phyloP scores from a whole-genome alignment of 2,797 vertebrate genomes.

The Enteromius anoplus region DNA sequence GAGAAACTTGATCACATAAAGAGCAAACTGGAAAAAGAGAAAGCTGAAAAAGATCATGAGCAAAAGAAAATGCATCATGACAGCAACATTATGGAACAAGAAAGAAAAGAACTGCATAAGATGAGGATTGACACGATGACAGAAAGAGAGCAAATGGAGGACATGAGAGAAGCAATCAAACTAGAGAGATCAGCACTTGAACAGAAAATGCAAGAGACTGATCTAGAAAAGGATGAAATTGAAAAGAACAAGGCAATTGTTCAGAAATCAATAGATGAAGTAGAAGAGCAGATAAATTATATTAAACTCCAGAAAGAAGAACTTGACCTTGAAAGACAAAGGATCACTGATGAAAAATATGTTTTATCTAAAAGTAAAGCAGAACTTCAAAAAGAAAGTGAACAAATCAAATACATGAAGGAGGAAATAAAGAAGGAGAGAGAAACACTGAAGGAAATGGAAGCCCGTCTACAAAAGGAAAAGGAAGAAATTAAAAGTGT shows the following conservation, averaged over 20 bases:
- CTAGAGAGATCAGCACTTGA: conserved; percentile 15
- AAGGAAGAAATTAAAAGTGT: not conserved
- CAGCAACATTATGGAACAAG: not conserved
- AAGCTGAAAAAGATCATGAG: conserved; percentile 1
- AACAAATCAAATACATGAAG: not conserved
- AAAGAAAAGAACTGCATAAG: not conserved
- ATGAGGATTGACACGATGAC: not conserved
- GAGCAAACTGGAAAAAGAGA: not conserved
- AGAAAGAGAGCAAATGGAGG: not conserved
- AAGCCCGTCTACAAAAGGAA: not conserved
- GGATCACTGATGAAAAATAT: not conserved
- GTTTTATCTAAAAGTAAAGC: not conserved
- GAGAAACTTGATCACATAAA: not conserved
- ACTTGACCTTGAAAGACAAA: not conserved
- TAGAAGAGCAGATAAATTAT: conserved; percentile 3
- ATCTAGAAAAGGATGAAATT: not conserved
- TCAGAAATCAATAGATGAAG: not conserved
- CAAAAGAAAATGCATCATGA: not conserved
- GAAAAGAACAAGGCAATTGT: not conserved
- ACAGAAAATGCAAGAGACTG: conserved; percentile 2
- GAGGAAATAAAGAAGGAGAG: not conserved
- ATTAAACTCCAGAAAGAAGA: conserved; percentile 12
- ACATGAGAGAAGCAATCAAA: not conserved
- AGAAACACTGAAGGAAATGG: not conserved
- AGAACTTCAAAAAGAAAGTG: not conserved